These are phyloP conservation scores for Pelobates cultripes DNA, from an alignment of 2,797 vertebrate species.

Conservation along the genomic window DNA sequence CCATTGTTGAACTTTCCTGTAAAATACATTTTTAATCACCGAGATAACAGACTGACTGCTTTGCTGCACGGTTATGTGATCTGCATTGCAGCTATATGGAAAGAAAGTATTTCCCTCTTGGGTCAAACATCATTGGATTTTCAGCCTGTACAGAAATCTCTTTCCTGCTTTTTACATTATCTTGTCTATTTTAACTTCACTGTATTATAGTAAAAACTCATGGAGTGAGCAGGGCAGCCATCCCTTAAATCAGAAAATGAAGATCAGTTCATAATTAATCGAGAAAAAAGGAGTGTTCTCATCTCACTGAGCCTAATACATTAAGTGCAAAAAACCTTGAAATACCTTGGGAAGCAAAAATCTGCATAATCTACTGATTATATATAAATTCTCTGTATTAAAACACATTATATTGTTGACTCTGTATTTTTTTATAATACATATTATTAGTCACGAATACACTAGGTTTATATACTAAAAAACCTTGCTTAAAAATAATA, in stretches of 20 bases:
- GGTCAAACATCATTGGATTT: conserved; percentile 6
- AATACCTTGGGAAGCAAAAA: conserved; percentile 24
- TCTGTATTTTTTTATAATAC: no score
- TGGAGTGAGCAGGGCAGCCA: conserved; percentile 14
- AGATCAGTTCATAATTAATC: conserved; percentile 30
- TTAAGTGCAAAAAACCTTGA: conserved; percentile 28
- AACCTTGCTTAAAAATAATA: no score
- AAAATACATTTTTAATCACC: neutral
- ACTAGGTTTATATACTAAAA: no score
- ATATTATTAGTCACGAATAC: no score
- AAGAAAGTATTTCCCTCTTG: conserved; percentile 9
- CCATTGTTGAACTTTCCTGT: neutral
- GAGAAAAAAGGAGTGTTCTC: conserved; percentile 7
- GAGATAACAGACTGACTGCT: neutral
- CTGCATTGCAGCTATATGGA: neutral
- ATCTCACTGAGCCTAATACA: conserved; percentile 15
- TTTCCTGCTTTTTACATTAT: conserved; percentile 3
- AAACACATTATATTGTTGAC: neutral
- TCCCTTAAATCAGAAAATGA: conserved; percentile 44
- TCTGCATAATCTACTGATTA: conserved; percentile 6
- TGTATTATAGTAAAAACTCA: conserved; percentile 25
- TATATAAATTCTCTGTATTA: neutral
- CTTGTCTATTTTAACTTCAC: conserved; percentile 11
- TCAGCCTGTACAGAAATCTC: conserved; percentile 1
- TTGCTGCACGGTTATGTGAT: neutral